Evolutionary conservation across 2,797 vertebrate species (phyloP).

Genomic region (Clarias fuscus): DNA sequence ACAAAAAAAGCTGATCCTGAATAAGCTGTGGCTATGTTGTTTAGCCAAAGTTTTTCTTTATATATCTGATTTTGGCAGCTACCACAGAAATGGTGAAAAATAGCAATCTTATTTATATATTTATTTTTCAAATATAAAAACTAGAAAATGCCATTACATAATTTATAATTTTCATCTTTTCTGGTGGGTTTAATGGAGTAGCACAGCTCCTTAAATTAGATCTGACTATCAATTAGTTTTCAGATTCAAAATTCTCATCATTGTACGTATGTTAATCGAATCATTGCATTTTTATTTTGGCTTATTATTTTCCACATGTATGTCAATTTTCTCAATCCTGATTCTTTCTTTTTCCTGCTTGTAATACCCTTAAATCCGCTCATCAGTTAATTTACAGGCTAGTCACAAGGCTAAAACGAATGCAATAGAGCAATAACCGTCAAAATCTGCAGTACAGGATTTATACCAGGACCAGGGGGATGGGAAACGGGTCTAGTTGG

Average conservation of each 20-base stretch:
- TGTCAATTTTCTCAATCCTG: conserved; percentile 2
- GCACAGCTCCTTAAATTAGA: not conserved
- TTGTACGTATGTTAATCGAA: conserved; percentile 5
- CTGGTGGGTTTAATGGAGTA: not conserved
- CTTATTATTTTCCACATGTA: conserved; percentile 12
- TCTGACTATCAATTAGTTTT: not conserved
- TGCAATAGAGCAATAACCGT: not conserved
- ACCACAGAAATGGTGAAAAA: not conserved
- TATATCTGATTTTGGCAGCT: not conserved
- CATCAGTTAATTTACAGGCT: conserved; percentile 21
- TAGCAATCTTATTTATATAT: not conserved
- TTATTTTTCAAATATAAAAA: not conserved
- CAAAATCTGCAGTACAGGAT: conserved; percentile 10
- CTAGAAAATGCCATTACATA: not conserved
- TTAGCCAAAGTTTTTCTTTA: not conserved
- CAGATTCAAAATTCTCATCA: not conserved
- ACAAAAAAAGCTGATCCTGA: not conserved
- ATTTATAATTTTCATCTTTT: not conserved
- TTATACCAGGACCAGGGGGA: not conserved
- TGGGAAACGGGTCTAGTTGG: conserved; percentile 16
- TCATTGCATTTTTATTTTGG: not conserved
- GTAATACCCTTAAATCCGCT: not conserved
- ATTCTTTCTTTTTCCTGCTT: conserved; percentile 3
- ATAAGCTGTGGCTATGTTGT: not conserved
- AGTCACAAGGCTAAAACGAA: not conserved